Conservation (phyloP, 2,888 invertebrate genomes). For the Drosophila neonasuta region DNA sequence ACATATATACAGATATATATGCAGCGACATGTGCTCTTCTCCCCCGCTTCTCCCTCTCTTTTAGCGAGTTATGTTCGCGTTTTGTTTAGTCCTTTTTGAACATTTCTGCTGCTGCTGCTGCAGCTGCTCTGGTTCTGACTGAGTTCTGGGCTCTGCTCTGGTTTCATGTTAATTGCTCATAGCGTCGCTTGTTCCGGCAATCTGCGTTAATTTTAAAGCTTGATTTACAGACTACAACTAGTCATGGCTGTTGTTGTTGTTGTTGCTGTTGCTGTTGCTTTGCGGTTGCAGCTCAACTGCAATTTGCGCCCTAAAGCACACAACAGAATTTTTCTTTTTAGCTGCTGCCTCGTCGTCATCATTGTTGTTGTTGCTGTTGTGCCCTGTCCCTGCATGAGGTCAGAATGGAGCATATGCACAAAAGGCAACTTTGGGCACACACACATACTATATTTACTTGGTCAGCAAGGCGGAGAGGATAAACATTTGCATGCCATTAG, state of each 20-base stretch:
- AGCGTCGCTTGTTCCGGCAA: constrained; percentile 77
- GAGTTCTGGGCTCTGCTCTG: constrained; percentile 42
- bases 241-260: constrained; percentile 21
- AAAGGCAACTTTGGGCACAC: not conserved
- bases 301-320: constrained; percentile 66
- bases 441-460: constrained; percentile 4
- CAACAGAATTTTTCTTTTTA: constrained; percentile 42
- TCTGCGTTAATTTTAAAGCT: constrained; percentile 77
- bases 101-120: constrained; percentile 32
- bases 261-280: constrained; percentile 32
- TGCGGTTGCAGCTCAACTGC: constrained; percentile 65
- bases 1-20: constrained; percentile 11
- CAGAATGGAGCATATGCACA: constrained; percentile 21
- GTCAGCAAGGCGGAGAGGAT: constrained; percentile 4
- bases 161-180: constrained; percentile 76
- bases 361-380: constrained; percentile 17
- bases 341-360: constrained; percentile 18
- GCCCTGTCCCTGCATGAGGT: constrained; percentile 35
- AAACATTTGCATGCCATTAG: constrained; percentile 19
- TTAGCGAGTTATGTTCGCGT: constrained; percentile 27
- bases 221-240: constrained; percentile 71
- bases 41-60: not conserved
- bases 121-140: constrained; percentile 1
- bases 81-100: constrained; percentile 53
- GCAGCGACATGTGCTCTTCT: constrained; percentile 19